These are phyloP conservation scores for Alviniconcha marisindica DNA, from an alignment of 1,140 invertebrate genomes.

Conservation along the genomic window DNA sequence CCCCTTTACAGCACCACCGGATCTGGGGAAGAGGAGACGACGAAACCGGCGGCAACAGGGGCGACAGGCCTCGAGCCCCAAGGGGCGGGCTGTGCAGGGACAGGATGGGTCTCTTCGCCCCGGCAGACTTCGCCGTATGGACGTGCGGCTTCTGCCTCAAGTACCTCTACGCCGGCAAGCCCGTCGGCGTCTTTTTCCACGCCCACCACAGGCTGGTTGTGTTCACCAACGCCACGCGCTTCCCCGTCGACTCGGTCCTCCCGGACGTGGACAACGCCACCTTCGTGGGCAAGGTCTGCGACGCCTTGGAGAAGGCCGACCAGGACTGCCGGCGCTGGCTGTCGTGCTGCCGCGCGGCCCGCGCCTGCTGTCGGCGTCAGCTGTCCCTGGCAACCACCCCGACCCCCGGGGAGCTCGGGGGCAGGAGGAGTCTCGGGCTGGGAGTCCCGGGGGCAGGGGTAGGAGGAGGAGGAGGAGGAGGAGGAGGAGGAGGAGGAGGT, in stretches of 20 bases:
- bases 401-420: neutral
- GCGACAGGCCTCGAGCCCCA: too few relatives aligned
- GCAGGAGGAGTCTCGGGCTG: neutral
- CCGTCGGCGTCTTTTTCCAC: neutral
- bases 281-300: neutral
- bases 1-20: too few relatives aligned
- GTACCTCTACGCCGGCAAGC: constrained; percentile 6
- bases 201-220: neutral
- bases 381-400: neutral
- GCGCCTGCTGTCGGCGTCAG: neutral
- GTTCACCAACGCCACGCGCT: neutral
- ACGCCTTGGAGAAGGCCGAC: neutral
- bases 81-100: neutral
- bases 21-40: too few relatives aligned
- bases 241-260: neutral
- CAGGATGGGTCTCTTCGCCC: neutral
- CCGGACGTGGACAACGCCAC: neutral
- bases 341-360: neutral
- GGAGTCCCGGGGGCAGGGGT: neutral
- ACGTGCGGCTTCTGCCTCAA: neutral
- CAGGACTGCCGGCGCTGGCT: constrained; percentile 6
- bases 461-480: too few relatives aligned
- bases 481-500: neutral
- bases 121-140: neutral
- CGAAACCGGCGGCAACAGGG: too few relatives aligned